phyloP scores from a whole-genome alignment of 2,113 vertebrate species.

The Aspidoscelis tigris region DNA sequence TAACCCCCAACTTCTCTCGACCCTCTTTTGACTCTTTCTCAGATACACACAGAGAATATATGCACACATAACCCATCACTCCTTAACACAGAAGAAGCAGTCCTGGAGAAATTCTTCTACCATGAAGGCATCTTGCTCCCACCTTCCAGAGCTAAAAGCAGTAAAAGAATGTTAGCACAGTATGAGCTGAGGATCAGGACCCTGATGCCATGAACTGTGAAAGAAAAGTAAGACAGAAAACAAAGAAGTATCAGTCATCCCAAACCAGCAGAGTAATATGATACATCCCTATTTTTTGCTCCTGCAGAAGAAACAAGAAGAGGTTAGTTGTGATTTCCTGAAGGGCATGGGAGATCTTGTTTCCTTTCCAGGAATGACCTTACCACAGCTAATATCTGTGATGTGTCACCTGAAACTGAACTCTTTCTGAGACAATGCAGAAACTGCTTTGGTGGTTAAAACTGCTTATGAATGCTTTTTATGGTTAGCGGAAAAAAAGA shows the following conservation, averaged over 20 bases:
- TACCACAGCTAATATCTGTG: constrained; percentile 64
- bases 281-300: constrained; percentile 64
- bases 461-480: constrained; percentile 69
- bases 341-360: constrained; percentile 62
- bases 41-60: constrained; percentile 29
- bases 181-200: constrained; percentile 38
- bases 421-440: constrained; percentile 62
- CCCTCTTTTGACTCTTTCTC: constrained; percentile 17
- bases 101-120: constrained; percentile 56
- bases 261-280: constrained; percentile 50
- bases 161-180: constrained; percentile 54
- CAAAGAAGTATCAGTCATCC: constrained; percentile 58
- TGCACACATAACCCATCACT: not conserved
- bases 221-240: constrained; percentile 61
- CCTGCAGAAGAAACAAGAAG: constrained; percentile 73
- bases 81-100: constrained; percentile 16
- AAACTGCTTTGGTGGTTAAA: constrained; percentile 61
- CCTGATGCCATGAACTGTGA: constrained; percentile 40
- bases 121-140: constrained; percentile 52
- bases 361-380: constrained; percentile 64
- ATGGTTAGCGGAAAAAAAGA: constrained; percentile 15
- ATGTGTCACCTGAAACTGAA: constrained; percentile 61
- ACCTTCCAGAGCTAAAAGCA: constrained; percentile 67
- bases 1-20: constrained; percentile 17
- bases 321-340: constrained; percentile 71